Conservation (phyloP, 2,113 vertebrate species). For the Athene noctua region DNA sequence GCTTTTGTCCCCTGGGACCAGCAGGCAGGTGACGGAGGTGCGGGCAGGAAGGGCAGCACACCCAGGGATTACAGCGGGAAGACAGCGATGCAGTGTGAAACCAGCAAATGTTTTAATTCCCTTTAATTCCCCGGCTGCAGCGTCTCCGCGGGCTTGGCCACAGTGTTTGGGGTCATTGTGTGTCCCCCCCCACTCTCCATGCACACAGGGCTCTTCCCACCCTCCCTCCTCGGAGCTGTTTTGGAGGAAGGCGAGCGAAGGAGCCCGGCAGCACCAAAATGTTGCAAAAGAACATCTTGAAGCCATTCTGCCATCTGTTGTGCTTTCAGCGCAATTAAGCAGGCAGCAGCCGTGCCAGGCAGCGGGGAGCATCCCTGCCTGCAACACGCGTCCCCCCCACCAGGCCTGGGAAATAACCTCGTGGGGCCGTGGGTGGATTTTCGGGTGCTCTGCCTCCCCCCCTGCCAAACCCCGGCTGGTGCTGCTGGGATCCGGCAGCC, state of each 20-base stretch:
- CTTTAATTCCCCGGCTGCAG: not conserved
- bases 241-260: not conserved
- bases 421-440: accelerated
- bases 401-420: not conserved
- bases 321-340: slow-evolving; percentile 56
- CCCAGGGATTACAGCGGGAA: not conserved
- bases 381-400: not conserved
- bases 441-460: not conserved
- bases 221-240: not conserved
- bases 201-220: not conserved
- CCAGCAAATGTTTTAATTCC: slow-evolving; percentile 56
- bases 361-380: not conserved
- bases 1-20: not conserved
- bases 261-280: not conserved
- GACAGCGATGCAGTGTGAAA: not conserved
- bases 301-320: slow-evolving; percentile 59
- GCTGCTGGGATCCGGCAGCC: not conserved
- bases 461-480: not conserved
- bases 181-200: accelerated
- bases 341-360: slow-evolving; percentile 33
- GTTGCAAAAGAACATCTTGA: slow-evolving; percentile 47
- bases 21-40: not conserved
- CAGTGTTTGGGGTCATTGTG: not conserved
- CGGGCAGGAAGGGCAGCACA: not conserved
- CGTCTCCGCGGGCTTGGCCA: accelerated